Evolutionary conservation across 1,140 invertebrate species (phyloP), one percentile per base, ranked within the genome.

Genomic region (Diachasmimorpha longicaudata): DNA sequence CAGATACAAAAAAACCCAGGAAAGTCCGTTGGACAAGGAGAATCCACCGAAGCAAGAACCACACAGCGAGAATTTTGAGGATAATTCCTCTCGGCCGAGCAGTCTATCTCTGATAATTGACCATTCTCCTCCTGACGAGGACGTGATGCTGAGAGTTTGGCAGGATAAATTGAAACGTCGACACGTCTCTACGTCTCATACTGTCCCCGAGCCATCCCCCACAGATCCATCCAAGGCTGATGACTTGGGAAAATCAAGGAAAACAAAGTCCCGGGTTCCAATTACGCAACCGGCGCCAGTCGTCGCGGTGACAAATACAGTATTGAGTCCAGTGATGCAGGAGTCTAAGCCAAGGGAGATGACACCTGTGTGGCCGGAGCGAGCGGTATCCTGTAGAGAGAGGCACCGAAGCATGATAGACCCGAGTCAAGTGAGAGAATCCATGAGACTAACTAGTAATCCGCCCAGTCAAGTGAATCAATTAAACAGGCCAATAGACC

Each of bases 1-100:
- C 72, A 90, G 96, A 46, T 96, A 96, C 79, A 95, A 96, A 79
- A 92, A 95, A 71, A 92, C 87, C 16, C 91, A 93, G 37, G 94
- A 95, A 13, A 72, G 21, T 10, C 75, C 72, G 9, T 10, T 72
- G 11, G 78, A 79, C 6, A 75, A 75, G 16, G 76, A 79, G 0
- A 23, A 0, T 16, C 37, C 79, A 71, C 31, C 31, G 31, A 77
- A 83, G 55, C 77, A 78, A 0, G 82, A 75, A 11, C 4, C 19
- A n/a, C 14, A 55, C 21, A 19, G 73, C 63, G 81, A 83, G 19
- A 55, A 58, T 52, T 8, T 74, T 11, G 81, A 82, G n/a, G 85
- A 84, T 2, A 83, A 83, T 14, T 75, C 80, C 0, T 82, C 86
- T 37, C 80, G 87, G 5, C 88, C 88, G 4, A 88, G 71, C 21